Evolutionary conservation across 23 tunicate genomes (phyloP).

Genomic region (Phallusia fumigata): DNA sequence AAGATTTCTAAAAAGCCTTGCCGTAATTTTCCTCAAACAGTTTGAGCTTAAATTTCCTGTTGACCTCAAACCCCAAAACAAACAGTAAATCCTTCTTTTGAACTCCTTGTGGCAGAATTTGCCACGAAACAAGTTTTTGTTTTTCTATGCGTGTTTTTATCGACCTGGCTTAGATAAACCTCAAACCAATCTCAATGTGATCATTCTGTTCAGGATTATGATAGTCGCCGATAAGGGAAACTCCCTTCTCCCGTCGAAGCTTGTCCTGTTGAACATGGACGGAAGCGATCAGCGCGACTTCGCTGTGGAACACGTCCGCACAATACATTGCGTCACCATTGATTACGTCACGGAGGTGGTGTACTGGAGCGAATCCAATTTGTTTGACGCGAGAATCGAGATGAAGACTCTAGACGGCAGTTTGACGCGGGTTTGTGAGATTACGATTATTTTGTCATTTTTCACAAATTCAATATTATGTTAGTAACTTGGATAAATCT

Average conservation of each 20-base stretch:
- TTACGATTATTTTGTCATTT: too few relatives aligned
- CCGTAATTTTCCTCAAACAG: too few relatives aligned
- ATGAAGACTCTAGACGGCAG: conserved; percentile 18
- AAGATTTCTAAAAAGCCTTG: too few relatives aligned
- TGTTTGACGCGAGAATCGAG: conserved; percentile 15
- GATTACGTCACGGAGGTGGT: conserved; percentile 46
- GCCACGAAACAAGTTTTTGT: too few relatives aligned
- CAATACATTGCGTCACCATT: conserved; percentile 23
- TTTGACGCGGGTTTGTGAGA: not conserved
- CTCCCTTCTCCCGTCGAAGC: not conserved
- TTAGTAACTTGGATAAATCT: too few relatives aligned
- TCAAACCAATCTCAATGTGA: not conserved
- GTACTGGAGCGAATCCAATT: conserved; percentile 38
- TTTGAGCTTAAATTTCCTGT: too few relatives aligned
- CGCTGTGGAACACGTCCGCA: not conserved
- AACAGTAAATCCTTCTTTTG: too few relatives aligned
- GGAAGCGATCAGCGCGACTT: conserved; percentile 13
- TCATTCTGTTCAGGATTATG: conserved; percentile 6
- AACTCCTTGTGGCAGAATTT: too few relatives aligned
- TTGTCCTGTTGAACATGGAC: conserved; percentile 30
- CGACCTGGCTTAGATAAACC: too few relatives aligned
- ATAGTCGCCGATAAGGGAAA: conserved; percentile 24
- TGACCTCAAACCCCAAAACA: too few relatives aligned
- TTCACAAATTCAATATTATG: too few relatives aligned
- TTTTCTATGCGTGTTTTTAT: too few relatives aligned